Evolutionary conservation across 2,113 vertebrate genomes (phyloP), one percentile per base, ranked within the genome.

Genomic region (Polypterus senegalus): DNA sequence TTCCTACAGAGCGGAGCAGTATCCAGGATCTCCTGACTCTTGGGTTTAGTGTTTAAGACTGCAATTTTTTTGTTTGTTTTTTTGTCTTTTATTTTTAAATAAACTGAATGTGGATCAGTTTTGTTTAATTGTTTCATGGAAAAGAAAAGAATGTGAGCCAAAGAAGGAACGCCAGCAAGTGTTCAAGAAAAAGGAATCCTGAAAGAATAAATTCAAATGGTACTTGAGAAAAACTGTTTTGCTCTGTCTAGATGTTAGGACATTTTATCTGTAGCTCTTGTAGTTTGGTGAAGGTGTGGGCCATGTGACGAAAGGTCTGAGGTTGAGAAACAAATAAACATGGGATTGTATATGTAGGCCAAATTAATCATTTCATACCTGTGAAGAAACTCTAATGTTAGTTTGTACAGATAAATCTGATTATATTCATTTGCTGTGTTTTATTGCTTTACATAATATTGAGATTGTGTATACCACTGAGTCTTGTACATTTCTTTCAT

Each of bases 21-120:
- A 98, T 79, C 95, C 94, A 0, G 93, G 92, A 64, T 98, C 95
- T 4, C 95, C 95, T 0, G 95, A 98, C 80, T 98, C 95, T 27
- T 97, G 95, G 95, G 95, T 98, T 81, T 98, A 93, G 73, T 71
- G 63, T 58, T 54, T 69, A 62, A 61, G 63, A 71, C 62, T 10
- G n/a, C 58, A 63, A 70, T 70, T 71, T 66, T 78, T 73, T 72
- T 83, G 63, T 81, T 75, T 74, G 62, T n/a, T 54, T 53, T 52
- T 62, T 57, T 10, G 47, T 60, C 61, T 57, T 52, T 74, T 64
- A 27, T 67, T 72, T 68, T 67, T 70, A 76, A 76, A 69, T 73
- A 74, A 66, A 75, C 72, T 76, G 76, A 80, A 70, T 60, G 70
- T 60, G 52, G n/a, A 64, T 68, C 61, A 54, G 0, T 69, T 67